Evolutionary conservation across 1,140 invertebrate species (phyloP), one percentile per base, ranked within the genome.

Genomic region (Lepidotrigona ventralis): DNA sequence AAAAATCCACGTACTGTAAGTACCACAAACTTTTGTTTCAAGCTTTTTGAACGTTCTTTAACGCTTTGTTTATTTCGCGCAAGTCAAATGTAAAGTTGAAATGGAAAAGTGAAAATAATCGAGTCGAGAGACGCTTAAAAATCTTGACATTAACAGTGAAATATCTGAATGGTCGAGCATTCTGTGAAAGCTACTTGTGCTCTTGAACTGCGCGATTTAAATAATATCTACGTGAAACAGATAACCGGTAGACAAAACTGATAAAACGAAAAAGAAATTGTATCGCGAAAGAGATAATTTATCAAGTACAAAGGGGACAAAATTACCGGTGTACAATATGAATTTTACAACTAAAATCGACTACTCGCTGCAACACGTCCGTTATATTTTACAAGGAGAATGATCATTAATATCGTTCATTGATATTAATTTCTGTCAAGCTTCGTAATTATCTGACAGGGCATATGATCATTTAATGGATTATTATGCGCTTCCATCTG

Each of bases 401-500:
- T 54, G 80, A 83, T 69, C 81, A 69, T 83, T 78, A 83, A 83
- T 83, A 83, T 78, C 81, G 81, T 83, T 83, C 75, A 69, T 78
- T 83, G 81, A 83, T 83, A 83, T 83, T 83, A 83, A 83, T 83
- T 83, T 83, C 81, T 83, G 81, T 78, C 81, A 83, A 77, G 81
- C 81, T 69, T 71, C 64, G 76, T 88, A 88, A 88, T 87, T 87
- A 88, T 88, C 86, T 64, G 81, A 73, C 85, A 71, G 85, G 82
- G 60, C 71, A 84, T 71, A 77, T 86, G 86, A 87, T 87, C 86
- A 74, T 86, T 88, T 88, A 88, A 88, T 88, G 83, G 81, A 75
- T 84, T 87, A 86, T 87, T 88, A 88, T 88, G 85, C 73, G 73
- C 86, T 87, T 87, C 81, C 74, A 84, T 84, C 66, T 77, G 81